Percentiles rank a stretch among this genome's conserved stretches.
Conservation (phyloP, 2,888 invertebrate species). For the Pharmacophagus antenor region DNA sequence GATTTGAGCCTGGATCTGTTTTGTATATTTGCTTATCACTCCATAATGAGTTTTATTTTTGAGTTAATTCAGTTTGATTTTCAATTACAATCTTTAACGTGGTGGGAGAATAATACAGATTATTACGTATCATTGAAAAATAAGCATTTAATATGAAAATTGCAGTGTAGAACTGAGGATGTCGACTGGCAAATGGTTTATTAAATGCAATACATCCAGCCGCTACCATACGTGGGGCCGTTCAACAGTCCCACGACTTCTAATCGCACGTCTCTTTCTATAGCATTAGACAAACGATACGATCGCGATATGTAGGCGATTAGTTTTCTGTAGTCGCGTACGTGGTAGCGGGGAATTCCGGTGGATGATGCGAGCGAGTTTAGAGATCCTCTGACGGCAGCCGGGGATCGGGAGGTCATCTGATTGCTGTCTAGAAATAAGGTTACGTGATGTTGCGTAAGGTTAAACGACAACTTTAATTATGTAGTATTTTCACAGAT, state of each 20-base stretch:
- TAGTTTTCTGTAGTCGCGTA: not conserved
- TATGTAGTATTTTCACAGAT: no score
- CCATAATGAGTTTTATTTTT: no score
- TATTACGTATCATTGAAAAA: constrained; percentile 21
- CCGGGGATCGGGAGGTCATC: constrained; percentile 26
- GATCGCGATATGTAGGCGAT: constrained; percentile 9
- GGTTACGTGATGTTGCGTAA: not conserved
- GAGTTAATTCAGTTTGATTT: not conserved
- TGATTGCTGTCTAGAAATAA: constrained; percentile 22
- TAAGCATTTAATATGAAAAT: constrained; percentile 29
- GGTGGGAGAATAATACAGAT: not conserved
- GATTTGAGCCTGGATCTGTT: no score
- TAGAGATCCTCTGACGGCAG: constrained; percentile 18
- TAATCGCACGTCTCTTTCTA: constrained; percentile 4
- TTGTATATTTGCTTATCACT: no score
- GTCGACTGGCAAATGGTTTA: constrained; percentile 28
- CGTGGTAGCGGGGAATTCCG: constrained; percentile 20
- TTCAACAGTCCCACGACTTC: not conserved
- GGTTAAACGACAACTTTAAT: not conserved
- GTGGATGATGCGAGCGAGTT: constrained; percentile 11
- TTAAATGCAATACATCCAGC: constrained; percentile 34
- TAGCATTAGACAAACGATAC: constrained; percentile 1
- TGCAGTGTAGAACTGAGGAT: constrained; percentile 23
- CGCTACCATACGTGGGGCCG: constrained; percentile 29
- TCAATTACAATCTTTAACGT: not conserved